These are phyloP conservation scores for Pseudorasbora parva DNA, from an alignment of 2,113 vertebrate species.

Conservation along the genomic window DNA sequence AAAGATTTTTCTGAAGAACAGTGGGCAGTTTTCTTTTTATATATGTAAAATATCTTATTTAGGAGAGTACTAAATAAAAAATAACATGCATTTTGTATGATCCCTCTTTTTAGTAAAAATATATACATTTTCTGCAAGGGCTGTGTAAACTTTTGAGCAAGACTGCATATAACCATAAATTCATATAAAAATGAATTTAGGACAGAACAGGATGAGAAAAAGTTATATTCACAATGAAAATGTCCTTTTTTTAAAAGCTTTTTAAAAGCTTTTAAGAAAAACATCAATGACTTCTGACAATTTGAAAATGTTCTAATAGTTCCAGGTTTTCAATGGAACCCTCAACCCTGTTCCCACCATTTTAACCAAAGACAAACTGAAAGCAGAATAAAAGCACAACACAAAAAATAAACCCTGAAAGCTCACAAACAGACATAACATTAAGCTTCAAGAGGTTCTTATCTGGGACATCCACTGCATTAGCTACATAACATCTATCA, in stretches of 20 bases:
- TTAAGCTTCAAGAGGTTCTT: not conserved
- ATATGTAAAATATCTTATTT: too few species aligned
- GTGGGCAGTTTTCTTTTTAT: too few species aligned
- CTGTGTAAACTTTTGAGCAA: too few species aligned
- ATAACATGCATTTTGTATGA: too few species aligned
- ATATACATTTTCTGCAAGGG: too few species aligned
- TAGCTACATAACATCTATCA: not conserved
- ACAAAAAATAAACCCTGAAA: constrained; percentile 54
- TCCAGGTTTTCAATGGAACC: constrained; percentile 14
- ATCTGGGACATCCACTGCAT: not conserved
- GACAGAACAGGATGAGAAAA: not conserved
- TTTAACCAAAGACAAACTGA: constrained; percentile 54
- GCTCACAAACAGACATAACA: constrained; percentile 27
- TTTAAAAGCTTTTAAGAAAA: not conserved
- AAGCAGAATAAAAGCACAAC: constrained; percentile 49
- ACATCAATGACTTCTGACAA: not conserved
- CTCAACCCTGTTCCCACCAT: constrained; percentile 6
- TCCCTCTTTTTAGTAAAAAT: too few species aligned
- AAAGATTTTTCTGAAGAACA: too few species aligned
- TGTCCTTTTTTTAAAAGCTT: too few species aligned
- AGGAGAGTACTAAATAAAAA: too few species aligned
- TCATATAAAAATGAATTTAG: too few species aligned
- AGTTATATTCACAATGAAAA: not conserved
- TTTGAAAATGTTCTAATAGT: not conserved
- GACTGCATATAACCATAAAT: too few species aligned